Evolutionary conservation across 2,888 invertebrate genomes (phyloP), one percentile per base, ranked within the genome.

Genomic region (Acholoe squamosa): DNA sequence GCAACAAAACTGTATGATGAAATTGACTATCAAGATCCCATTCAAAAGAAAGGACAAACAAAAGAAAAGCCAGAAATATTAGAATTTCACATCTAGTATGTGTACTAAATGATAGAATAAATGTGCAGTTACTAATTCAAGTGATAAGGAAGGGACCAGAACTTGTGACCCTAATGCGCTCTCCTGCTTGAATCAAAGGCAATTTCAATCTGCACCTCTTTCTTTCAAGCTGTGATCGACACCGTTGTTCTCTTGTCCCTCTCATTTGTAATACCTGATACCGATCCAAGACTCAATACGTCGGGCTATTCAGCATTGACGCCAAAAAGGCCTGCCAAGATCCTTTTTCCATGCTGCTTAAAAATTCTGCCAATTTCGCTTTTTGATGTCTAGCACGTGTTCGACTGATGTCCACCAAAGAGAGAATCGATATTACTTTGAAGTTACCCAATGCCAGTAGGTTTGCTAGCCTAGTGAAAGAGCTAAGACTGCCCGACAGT

Each of bases 361-460:
- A 71, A 71, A 71, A 28, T 71, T 71, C 71, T 71, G 71, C 71
- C 71, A 71, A 71, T 71, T 71, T 28, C 71, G 31, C 71, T 28
- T 71, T 71, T 71, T 71, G 71, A 71, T 71, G 71, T 71, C 71
- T 71, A 71, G 71, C 71, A 25, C 71, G 31, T 28, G 31, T 71
- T 71, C 31, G 28, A 71, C 25, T 71, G 28, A 71, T 71, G 25
- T 71, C 31, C 71, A 71, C 31, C 71, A 71, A 28, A 71, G 71
- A 28, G 31, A 71, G 31, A 71, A 71, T 71, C 71, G 25, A 71
- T 28, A 71, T 14, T 14, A 28, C 14, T 7, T 25, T 71, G 71
- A n/a, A 0, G 71, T 71, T 71, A 28, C 14, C 71, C 31, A 25
- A 71, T 71, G 71, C 71, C 14, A 28, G 71, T n/a, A 71, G 19